Base-by-base conservation (phyloP, 1,140 invertebrate genomes). In the Caenorhabditis inopinata region DNA sequence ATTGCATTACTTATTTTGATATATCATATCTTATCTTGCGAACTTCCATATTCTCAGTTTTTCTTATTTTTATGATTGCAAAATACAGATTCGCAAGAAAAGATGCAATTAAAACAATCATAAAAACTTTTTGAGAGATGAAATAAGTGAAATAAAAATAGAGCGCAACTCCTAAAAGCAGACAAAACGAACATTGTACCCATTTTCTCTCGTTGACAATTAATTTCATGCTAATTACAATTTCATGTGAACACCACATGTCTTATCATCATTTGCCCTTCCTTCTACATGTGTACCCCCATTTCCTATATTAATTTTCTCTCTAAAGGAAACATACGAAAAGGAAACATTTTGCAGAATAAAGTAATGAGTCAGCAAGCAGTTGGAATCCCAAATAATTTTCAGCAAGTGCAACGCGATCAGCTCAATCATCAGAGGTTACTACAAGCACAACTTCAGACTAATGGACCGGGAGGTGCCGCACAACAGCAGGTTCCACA, bases 341-440 rank as follows among this genome's bases (percentile, higher is more conserved):
- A 42, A 42, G 5, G 6, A 42, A 42, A 42, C 38, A 7, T 42
- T 7, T 42, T 42, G 5, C 14, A 42, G 38, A 42, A 42, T 42
- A 7, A 14, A 14, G 6, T 5, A 42, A 42, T 42, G 38, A 42
- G 38, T 14, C 38, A 42, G 5, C 38, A 42, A 14, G 38, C 38
- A 42, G 14, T 42, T 42, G 38, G 38, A 42, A 58, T 32, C 18
- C 16, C 27, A 16, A 21, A 68, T 7, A 21, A 42, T 7, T 68
- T 68, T 38, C 58, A 68, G 58, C 58, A 38, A 38, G 32, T 21
- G 23, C 58, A 68, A 68, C 58, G 58, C 14, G 58, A 68, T 5
- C 58, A 68, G 58, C 25, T 68, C 29, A 68, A 68, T 68, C 58
- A 68, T 11, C 58, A 68, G 38, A 35, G 58, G 18, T 42, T 68